Evolutionary conservation across 2,797 vertebrate genomes (phyloP).

Genomic region (Sternotherus odoratus): DNA sequence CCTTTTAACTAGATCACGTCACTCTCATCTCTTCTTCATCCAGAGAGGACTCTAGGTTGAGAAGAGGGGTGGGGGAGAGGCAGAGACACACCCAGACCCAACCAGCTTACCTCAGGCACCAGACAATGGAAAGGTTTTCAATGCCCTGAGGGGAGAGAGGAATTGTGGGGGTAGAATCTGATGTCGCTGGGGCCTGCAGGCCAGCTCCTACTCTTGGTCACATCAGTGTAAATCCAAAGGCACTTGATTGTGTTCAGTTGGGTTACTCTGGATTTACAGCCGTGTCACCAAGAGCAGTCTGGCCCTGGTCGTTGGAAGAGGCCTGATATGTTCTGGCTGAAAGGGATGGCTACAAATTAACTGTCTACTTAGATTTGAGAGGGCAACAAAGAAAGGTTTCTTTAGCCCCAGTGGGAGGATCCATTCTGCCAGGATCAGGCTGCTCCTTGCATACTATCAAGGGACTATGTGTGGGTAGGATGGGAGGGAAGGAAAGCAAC

Average conservation of each 20-base stretch:
- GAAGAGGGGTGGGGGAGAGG: fast-evolving
- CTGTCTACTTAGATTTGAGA: background rate
- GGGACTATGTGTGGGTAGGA: background rate
- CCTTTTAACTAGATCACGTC: conserved; percentile 28
- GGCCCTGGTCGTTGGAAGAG: background rate
- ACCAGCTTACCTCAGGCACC: fast-evolving
- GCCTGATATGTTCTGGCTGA: background rate
- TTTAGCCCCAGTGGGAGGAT: background rate
- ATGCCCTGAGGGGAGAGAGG: background rate
- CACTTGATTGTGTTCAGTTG: background rate
- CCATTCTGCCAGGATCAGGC: background rate
- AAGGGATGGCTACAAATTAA: background rate
- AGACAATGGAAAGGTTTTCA: background rate
- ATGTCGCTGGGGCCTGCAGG: fast-evolving
- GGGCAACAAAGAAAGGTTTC: background rate
- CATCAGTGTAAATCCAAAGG: background rate
- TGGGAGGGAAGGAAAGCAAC: background rate
- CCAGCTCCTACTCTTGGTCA: fast-evolving
- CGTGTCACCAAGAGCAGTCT: background rate
- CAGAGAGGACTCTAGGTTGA: fast-evolving
- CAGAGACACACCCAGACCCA: fast-evolving
- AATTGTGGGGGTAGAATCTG: background rate
- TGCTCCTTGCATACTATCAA: background rate
- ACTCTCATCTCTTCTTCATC: background rate
- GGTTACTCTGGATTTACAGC: background rate